These are phyloP conservation scores for Scomberomorus guttatus DNA, from an alignment of 2,797 vertebrate species.

Conservation along the genomic window DNA sequence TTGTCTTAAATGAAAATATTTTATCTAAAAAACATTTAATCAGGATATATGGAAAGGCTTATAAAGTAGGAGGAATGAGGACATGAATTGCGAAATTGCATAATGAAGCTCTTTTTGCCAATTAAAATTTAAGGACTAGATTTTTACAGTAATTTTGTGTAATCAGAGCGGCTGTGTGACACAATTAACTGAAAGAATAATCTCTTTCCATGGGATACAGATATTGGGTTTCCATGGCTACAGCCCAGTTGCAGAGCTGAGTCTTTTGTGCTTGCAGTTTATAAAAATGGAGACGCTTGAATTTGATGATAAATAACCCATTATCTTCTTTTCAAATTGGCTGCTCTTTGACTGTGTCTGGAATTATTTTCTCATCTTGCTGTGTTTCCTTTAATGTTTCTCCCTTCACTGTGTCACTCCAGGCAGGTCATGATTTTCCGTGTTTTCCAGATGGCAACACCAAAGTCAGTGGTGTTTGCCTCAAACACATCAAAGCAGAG, in stretches of 20 bases:
- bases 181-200: conserved; percentile 67
- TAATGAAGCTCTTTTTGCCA: conserved; percentile 12
- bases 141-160: conserved; percentile 43
- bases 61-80: neutral
- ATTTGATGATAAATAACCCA: conserved; percentile 57
- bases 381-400: conserved; percentile 37
- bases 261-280: conserved; percentile 53
- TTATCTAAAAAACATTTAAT: neutral
- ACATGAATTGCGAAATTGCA: conserved; percentile 7
- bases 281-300: conserved; percentile 56
- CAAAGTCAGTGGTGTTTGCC: conserved; percentile 1
- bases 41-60: neutral
- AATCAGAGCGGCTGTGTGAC: conserved; percentile 45
- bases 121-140: conserved; percentile 11
- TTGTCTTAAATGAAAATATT: neutral
- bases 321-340: conserved; percentile 45
- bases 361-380: conserved; percentile 38
- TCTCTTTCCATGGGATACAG: conserved; percentile 45
- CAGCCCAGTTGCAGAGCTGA: conserved; percentile 54
- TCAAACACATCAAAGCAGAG: neutral
- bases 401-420: neutral
- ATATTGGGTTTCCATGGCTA: conserved; percentile 76
- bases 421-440: conserved; percentile 19
- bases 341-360: conserved; percentile 42
- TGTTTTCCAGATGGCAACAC: neutral